Base-by-base conservation (phyloP, 92 coral and sea anemone genomes). In the Diadumene lineata region DNA sequence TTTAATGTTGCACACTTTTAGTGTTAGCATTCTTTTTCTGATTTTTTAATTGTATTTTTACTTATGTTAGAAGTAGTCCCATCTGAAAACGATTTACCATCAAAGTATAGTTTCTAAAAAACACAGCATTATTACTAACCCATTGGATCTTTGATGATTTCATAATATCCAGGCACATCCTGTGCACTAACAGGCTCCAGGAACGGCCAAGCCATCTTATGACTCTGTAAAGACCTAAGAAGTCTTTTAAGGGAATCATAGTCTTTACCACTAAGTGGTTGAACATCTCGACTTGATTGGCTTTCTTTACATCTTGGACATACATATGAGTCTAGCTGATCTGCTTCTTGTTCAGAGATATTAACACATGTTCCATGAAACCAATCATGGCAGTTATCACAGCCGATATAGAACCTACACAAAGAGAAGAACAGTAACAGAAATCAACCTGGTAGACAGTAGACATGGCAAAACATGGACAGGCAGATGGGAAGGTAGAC, bases 181-280 rank as follows among this genome's bases (percentile, higher is more conserved):
- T 88, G 91, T 0, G 78, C 85, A 58, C 78, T 86, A 22, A 96
- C 99, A 0, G 97, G 91, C 60, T 96, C 99, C 46, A 96, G 86
- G 68, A 96, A 96, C 29, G 99, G 99, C 99, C 99, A 96, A 10
- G 99, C 92, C 99, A 96, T 96, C 81, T 96, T 96, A 80, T 96
- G 99, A 66, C 99, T 92, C 92, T 96, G 83, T 48, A 96, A 72
- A 15, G 99, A 92, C 27, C 99, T 88, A 11, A 92, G 87, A 11
- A 96, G 81, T n/a, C 99, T 85, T 82, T 89, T 96, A 21, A 96
- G 90, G 8, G 97, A 84, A 30, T 92, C 97, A 60, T 76, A 80
- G 72, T 96, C 97, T 71, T 89, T 96, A 24, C 76, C 79, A 67
- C 85, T 84, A 73, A 96, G 90, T 75, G 97, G 89, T 71, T 80